Evolutionary conservation across 1,140 invertebrate species (phyloP), one percentile per base, ranked within the genome.

Genomic region (Formica exsecta): DNA sequence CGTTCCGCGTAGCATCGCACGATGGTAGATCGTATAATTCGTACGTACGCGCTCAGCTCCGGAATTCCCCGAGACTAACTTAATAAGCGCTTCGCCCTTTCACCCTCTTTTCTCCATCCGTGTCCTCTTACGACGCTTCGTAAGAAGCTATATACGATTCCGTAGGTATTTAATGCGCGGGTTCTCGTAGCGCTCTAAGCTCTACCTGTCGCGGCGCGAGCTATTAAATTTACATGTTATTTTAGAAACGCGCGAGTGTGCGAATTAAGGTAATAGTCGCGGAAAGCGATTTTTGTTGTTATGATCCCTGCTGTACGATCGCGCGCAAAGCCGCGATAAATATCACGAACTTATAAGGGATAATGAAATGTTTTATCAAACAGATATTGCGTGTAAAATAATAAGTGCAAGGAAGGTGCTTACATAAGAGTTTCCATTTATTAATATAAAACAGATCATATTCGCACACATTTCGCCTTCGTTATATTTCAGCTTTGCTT

Each of bases 71-170:
- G 88, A 73, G 92, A 93, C 92, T 91, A 92, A 94, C 90, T 94
- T 94, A 94, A 94, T 94, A 94, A 94, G 92, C 91, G 90, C 81
- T 87, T 90, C 88, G 80, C 70, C 85, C 84, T 89, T 85, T 89
- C 86, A 86, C 86, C 83, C 87, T 25, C 64, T 74, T 80, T 88
- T 83, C 62, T 66, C 41, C 84, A 25, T 64, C 57, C 41, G 74
- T 57, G 68, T 75, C 48, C 68, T 41, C n/a, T 22, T 25, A 29
- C 32, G 29, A 44, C 41, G 11, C 71, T 25, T 8, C 8, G 19
- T 22, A 19, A 51, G 61, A 41, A 75, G 73, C 81, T 16, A 6
- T 29, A 73, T 29, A 73, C 76, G 87, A 86, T 89, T 80, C 66
- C 65, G 25, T 57, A 51, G 44, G 44, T 86, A 89, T 89, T 89